These are phyloP conservation scores for Isotomurus palustris DNA, from an alignment of 2,888 invertebrate species.

Conservation along the genomic window DNA sequence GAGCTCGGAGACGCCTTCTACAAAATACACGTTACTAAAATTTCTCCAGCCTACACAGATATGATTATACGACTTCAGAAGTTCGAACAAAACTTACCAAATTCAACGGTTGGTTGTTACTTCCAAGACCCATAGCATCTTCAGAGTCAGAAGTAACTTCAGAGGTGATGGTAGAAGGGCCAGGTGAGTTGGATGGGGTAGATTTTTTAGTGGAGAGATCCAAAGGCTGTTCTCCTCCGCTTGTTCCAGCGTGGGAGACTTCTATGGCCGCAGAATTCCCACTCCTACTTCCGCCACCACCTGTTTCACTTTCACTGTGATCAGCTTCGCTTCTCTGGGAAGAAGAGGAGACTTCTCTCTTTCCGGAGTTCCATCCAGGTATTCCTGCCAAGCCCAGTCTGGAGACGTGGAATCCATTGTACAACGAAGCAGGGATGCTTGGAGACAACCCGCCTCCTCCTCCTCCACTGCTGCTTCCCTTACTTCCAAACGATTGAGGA, in stretches of 20 bases:
- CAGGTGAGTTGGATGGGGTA: conserved; percentile 60
- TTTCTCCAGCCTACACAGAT: conserved; percentile 5
- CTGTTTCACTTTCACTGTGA: conserved; percentile 10
- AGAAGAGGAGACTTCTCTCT: conserved; percentile 25
- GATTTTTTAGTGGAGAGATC: conserved; percentile 80
- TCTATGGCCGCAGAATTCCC: conserved; percentile 46
- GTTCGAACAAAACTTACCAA: conserved; percentile 30
- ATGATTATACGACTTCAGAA: neutral
- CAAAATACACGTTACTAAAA: conserved; percentile 3
- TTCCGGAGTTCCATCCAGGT: conserved; percentile 34
- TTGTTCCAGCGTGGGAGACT: conserved; percentile 47
- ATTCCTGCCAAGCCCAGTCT: conserved; percentile 26
- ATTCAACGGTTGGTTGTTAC: conserved; percentile 44
- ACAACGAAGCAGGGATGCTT: conserved; percentile 16
- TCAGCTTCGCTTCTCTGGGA: conserved; percentile 10
- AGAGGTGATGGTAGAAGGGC: conserved; percentile 50
- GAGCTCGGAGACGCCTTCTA: conserved; percentile 44
- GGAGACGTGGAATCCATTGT: conserved; percentile 39
- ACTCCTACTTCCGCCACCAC: conserved; percentile 46
- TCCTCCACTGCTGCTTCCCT: conserved; percentile 19
- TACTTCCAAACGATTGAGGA: conserved; percentile 29
- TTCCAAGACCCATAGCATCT: conserved; percentile 49
- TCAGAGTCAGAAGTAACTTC: conserved; percentile 58
- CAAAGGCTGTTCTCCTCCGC: conserved; percentile 77
- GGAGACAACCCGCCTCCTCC: conserved; percentile 37